Conservation (phyloP, 1,140 invertebrate species). For the Drosophila arizonae region DNA sequence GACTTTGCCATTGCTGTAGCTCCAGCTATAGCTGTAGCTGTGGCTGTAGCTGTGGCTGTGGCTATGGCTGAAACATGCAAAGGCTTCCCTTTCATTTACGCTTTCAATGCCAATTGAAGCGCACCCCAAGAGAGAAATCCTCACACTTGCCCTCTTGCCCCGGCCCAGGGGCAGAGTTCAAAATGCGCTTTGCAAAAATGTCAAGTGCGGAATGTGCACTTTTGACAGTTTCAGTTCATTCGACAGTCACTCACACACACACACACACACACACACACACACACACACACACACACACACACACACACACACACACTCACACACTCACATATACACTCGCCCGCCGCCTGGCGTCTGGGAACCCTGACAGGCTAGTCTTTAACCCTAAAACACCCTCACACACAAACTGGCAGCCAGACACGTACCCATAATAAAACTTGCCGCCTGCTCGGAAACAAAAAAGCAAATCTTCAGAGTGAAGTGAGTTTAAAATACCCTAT, state of each 20-base stretch:
- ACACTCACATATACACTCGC: background rate
- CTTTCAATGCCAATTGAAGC: constrained; percentile 57
- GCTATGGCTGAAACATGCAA: constrained; percentile 26
- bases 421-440: constrained; percentile 74
- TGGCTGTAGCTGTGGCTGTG: background rate
- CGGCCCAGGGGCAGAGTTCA: constrained; percentile 48
- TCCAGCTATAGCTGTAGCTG: background rate
- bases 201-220: constrained; percentile 82
- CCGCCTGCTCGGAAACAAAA: constrained; percentile 25
- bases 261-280: constrained; percentile 1
- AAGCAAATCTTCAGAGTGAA: background rate
- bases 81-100: constrained; percentile 72
- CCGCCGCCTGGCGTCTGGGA: constrained; percentile 11
- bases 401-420: constrained; percentile 63
- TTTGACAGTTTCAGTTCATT: constrained; percentile 82
- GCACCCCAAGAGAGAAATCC: constrained; percentile 29
- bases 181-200: constrained; percentile 77
- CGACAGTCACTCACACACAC: constrained; percentile 45
- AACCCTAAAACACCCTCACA: constrained; percentile 65
- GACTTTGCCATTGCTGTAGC: constrained; percentile 50
- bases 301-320: background rate
- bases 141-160: background rate
- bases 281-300: background rate
- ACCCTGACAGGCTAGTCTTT: constrained; percentile 30
- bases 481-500: constrained; percentile 3